Evolutionary conservation across 2,888 invertebrate genomes (phyloP), one percentile per base, ranked within the genome.

Genomic region (Orthonychiurus folsomi): DNA sequence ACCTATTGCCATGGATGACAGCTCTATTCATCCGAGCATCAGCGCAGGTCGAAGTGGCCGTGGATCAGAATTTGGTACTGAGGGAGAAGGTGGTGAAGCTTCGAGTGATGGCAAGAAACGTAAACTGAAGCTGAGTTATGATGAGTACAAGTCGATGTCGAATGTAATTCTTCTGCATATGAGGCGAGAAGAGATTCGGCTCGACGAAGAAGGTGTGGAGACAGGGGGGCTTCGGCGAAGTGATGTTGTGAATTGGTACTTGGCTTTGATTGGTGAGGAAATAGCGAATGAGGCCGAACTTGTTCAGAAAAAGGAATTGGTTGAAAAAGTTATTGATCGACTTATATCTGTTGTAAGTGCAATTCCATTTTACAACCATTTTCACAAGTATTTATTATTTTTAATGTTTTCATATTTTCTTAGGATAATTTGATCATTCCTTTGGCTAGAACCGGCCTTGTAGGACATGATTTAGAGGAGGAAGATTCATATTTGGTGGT

Each of bases 251-350:
- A 86, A 87, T 72, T 97, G 97, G 96, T 99, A 95, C 77, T 79
- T 97, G 71, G 87, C 88, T 74, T 87, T 90, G 75, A 83, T 94
- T 61, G 87, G 88, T 69, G 85, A 87, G 65, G 86, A 89, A 74
- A 88, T 97, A 65, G 94, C 97, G 74, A 84, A 85, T 0, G 96
- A 97, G 76, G 89, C 89, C 23, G 95, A 97, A 73, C 79, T 96
- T 47, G 77, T 93, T 1, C 88, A 93, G 74, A 85, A 87, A 75
- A 96, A 94, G 79, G 85, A 85, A 18, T 79, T 97, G 25, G 86
- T 94, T 25, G 94, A 96, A 76, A 95, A 94, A 80, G 89, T 99
- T 62, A 86, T 99, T 62, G 92, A 95, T 76, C 82, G 96, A 63
- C 84, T 95, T 25, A 88, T 89, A 75, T 87, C 88, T 76, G 86